These are phyloP conservation scores for Drosophila incognita DNA, from an alignment of 2,888 invertebrate species.

Conservation along the genomic window DNA sequence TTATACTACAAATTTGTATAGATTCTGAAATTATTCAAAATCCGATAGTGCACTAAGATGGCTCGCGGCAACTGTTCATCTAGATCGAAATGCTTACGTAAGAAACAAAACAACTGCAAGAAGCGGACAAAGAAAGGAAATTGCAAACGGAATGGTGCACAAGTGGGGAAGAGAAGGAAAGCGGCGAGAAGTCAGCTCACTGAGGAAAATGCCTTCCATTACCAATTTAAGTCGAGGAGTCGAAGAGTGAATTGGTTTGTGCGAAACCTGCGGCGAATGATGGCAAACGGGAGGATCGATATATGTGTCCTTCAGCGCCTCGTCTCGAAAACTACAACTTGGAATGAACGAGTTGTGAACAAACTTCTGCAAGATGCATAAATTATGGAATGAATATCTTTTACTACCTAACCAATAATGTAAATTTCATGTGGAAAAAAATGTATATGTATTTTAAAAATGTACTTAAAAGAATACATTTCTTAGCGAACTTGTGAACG, in stretches of 20 bases:
- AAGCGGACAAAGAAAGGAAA: not conserved
- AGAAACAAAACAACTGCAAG: not conserved
- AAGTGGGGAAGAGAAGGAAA: conserved; percentile 24
- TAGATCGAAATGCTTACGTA: not conserved
- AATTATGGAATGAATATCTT: not conserved
- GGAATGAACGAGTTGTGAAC: conserved; percentile 23
- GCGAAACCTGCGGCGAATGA: not conserved
- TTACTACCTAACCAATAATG: not conserved
- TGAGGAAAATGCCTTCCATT: conserved; percentile 8
- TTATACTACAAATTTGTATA: conserved; percentile 1
- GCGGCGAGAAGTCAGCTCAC: not conserved
- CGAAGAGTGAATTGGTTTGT: conserved; percentile 26
- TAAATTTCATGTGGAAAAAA: not conserved
- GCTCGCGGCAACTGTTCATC: not conserved
- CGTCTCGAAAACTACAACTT: conserved; percentile 13
- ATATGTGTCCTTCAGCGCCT: conserved; percentile 9
- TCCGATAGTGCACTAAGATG: conserved; percentile 10
- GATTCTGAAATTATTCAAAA: not conserved
- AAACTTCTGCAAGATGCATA: not conserved
- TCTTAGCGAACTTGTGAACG: conserved; percentile 40
- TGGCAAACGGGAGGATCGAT: not conserved
- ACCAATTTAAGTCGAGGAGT: conserved; percentile 28
- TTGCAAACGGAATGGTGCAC: conserved; percentile 30
- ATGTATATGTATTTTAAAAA: not conserved
- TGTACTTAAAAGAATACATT: not conserved